Percentiles rank a stretch among this genome's conserved stretches.
These are phyloP conservation scores for Leucoraja erinaceus DNA, from an alignment of 2,113 vertebrate genomes.

Conservation along the genomic window DNA sequence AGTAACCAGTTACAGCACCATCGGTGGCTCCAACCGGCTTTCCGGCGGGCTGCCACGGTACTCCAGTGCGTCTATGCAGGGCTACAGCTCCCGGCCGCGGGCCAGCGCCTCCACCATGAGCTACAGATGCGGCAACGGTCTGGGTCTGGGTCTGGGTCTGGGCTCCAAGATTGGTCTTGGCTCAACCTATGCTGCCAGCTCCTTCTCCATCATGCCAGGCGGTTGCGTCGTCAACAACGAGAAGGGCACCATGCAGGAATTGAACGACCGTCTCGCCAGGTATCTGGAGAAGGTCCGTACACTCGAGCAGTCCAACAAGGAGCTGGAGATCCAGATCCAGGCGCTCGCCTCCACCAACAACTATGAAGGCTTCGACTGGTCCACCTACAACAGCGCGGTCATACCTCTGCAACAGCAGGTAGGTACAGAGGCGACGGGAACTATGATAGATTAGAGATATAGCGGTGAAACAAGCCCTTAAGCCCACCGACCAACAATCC, in stretches of 20 bases:
- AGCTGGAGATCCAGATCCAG: constrained; percentile 54
- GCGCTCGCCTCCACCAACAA: constrained; percentile 49
- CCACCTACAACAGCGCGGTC: constrained; percentile 48
- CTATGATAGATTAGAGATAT: too few relatives aligned
- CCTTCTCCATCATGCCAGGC: not conserved
- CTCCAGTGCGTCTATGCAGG: not conserved
- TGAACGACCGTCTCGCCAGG: constrained; percentile 56
- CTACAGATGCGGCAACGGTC: not conserved
- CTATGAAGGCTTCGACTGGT: constrained; percentile 48
- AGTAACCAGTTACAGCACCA: not conserved
- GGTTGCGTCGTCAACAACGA: constrained; percentile 42
- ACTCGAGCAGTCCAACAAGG: constrained; percentile 53
- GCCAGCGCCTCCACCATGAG: not conserved
- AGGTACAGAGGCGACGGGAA: not conserved
- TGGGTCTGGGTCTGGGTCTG: not conserved
- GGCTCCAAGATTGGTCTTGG: not conserved
- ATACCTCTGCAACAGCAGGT: constrained; percentile 54
- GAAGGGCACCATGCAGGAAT: constrained; percentile 62
- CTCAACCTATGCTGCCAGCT: too few relatives aligned
- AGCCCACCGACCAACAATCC: too few relatives aligned
- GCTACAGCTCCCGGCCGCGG: not conserved
- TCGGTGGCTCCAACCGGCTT: not conserved
- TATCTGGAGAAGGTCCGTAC: constrained; percentile 58
- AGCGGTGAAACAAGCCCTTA: too few relatives aligned
- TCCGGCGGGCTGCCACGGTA: rapidly evolving